Conservation (phyloP, 2,888 invertebrate species). For the Melitaea athalia region DNA sequence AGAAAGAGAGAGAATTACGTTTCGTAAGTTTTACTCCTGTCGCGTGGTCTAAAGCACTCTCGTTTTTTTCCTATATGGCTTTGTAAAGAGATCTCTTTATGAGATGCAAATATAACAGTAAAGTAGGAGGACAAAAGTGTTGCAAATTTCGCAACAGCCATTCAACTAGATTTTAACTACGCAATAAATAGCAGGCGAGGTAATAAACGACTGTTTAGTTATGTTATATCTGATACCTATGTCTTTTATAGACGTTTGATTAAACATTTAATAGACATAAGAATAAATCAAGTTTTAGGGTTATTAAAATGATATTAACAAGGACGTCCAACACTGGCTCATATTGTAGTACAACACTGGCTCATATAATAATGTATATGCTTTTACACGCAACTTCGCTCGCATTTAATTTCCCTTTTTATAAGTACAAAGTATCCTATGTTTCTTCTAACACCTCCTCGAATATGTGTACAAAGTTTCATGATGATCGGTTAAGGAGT, state of each 20-base stretch:
- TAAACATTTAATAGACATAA: neutral
- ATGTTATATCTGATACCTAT: conserved; percentile 8
- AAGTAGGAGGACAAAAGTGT: neutral
- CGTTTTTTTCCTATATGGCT: neutral
- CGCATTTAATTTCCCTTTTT: too few relatives aligned
- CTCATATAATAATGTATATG: too few relatives aligned
- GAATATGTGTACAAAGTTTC: too few relatives aligned
- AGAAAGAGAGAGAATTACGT: too few relatives aligned
- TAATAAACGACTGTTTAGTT: conserved; percentile 9
- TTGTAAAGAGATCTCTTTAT: neutral
- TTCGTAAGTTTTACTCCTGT: too few relatives aligned
- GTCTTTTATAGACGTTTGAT: conserved; percentile 3
- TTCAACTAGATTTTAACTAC: conserved; percentile 4
- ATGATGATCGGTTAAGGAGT: too few relatives aligned
- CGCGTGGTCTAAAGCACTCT: too few relatives aligned
- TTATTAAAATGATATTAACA: neutral
- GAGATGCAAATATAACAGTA: neutral
- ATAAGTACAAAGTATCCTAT: too few relatives aligned
- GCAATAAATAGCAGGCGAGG: conserved; percentile 15
- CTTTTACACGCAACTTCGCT: too few relatives aligned
- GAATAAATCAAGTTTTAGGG: conserved; percentile 6
- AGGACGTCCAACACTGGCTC: too few relatives aligned
- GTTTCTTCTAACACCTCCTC: too few relatives aligned
- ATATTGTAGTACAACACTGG: too few relatives aligned
- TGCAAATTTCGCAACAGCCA: neutral